These are phyloP conservation scores for Eulemur rufifrons DNA, from an alignment of 2,113 vertebrate genomes.

Conservation along the genomic window DNA sequence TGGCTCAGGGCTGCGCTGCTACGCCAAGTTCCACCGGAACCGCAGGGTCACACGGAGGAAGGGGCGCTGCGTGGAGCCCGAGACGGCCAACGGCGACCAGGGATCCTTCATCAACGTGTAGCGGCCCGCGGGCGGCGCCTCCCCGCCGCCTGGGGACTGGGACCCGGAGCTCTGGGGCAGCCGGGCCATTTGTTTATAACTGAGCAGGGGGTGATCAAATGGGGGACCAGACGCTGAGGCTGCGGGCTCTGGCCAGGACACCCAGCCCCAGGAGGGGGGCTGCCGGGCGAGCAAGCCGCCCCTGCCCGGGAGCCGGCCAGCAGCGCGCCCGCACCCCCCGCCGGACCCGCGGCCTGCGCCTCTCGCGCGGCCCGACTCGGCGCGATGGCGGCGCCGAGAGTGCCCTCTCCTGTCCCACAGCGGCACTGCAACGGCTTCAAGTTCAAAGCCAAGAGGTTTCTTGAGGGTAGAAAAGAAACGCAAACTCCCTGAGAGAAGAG, in stretches of 20 bases:
- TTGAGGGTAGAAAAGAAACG: no score
- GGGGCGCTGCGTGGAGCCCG: slow-evolving; percentile 96
- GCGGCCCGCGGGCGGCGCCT: background rate
- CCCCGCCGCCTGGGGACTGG: background rate
- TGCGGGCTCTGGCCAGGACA: slow-evolving; percentile 39
- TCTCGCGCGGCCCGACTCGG: rapidly evolving
- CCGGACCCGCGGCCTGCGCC: background rate
- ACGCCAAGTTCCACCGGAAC: slow-evolving; percentile 98
- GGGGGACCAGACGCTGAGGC: slow-evolving; percentile 65
- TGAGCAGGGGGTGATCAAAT: slow-evolving; percentile 39
- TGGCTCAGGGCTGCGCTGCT: slow-evolving; percentile 93
- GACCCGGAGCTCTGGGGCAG: slow-evolving; percentile 30
- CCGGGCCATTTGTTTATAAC: slow-evolving; percentile 35
- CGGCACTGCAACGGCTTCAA: background rate
- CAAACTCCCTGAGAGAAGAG: background rate
- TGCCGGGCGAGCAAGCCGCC: background rate
- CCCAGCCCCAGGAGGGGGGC: background rate
- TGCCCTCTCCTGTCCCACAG: slow-evolving; percentile 40
- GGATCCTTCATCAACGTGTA: slow-evolving; percentile 97
- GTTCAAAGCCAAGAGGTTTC: background rate
- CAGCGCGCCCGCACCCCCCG: background rate
- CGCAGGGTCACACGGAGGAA: slow-evolving; percentile 93
- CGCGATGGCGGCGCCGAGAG: background rate
- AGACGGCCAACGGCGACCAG: slow-evolving; percentile 90
- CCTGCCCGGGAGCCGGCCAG: background rate